Evolutionary conservation across 2,888 invertebrate genomes (phyloP).

Genomic region (Cistogaster globosa): DNA sequence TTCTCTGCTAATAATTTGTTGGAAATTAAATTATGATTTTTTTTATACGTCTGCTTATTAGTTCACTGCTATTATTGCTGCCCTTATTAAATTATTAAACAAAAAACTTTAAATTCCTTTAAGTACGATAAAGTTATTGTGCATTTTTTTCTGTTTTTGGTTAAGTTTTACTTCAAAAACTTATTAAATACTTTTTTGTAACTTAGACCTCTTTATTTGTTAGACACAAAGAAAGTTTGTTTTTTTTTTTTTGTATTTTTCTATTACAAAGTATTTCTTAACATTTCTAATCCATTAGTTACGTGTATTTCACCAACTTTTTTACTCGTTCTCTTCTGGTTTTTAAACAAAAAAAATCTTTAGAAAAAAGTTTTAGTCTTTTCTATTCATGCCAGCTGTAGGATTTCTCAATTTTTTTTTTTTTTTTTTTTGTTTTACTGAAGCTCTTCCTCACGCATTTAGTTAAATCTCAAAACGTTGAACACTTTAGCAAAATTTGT

Average conservation of each 20-base stretch:
- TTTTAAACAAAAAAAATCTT: constrained; percentile 5
- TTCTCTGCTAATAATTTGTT: too few relatives aligned
- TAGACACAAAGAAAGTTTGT: constrained; percentile 57
- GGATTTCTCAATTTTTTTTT: constrained; percentile 46
- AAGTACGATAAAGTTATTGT: constrained; percentile 36
- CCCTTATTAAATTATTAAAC: constrained; percentile 5
- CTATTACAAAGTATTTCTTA: constrained; percentile 45
- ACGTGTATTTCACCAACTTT: constrained; percentile 25
- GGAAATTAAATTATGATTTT: background rate
- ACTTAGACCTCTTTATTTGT: constrained; percentile 55
- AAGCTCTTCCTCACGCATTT: constrained; percentile 43
- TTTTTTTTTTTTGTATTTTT: background rate
- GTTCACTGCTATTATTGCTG: too few relatives aligned
- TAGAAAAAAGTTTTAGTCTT: constrained; percentile 6
- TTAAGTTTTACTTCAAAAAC: constrained; percentile 25
- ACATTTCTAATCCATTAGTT: constrained; percentile 66
- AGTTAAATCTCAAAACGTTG: constrained; percentile 36
- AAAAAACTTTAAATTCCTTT: constrained; percentile 8
- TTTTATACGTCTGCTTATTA: background rate
- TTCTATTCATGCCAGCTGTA: constrained; percentile 49
- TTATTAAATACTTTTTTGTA: constrained; percentile 56
- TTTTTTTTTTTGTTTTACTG: background rate
- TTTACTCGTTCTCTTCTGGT: background rate
- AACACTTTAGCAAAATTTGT: constrained; percentile 52
- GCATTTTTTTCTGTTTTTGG: background rate